Evolutionary conservation across 2,113 vertebrate species (phyloP).

Genomic region (Oncorhynchus masou): DNA sequence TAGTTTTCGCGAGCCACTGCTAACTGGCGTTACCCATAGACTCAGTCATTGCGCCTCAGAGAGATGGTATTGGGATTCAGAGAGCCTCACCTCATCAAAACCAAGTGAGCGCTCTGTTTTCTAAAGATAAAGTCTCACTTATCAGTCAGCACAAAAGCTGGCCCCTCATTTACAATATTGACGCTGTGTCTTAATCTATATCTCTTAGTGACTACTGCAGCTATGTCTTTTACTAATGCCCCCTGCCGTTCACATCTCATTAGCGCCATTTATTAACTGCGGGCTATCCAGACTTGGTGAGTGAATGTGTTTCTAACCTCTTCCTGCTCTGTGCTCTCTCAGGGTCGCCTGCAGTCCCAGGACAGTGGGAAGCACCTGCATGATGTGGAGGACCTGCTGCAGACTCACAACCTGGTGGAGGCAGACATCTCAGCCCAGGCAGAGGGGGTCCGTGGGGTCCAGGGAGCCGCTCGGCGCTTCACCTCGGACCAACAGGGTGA

Average conservation of each 20-base stretch:
- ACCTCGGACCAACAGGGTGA: constrained; percentile 79
- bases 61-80: background rate
- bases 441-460: constrained; percentile 82
- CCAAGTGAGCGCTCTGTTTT: background rate
- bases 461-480: constrained; percentile 80
- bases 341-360: constrained; percentile 87
- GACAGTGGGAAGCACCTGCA: constrained; percentile 91
- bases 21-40: too few relatives aligned
- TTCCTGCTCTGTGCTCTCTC: constrained; percentile 7
- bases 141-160: background rate
- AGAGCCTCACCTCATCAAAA: background rate
- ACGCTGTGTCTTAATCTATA: background rate
- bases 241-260: constrained; percentile 6
- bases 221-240: background rate
- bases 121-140: background rate
- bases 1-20: too few relatives aligned
- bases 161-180: background rate
- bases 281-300: background rate
- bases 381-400: constrained; percentile 88
- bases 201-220: background rate
- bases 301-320: too few relatives aligned
- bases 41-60: background rate
- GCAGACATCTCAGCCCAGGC: constrained; percentile 89
- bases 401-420: constrained; percentile 90
- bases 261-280: background rate